These are phyloP conservation scores for Campopleginae sp. DNA, from an alignment of 2,888 invertebrate genomes.

Conservation along the genomic window DNA sequence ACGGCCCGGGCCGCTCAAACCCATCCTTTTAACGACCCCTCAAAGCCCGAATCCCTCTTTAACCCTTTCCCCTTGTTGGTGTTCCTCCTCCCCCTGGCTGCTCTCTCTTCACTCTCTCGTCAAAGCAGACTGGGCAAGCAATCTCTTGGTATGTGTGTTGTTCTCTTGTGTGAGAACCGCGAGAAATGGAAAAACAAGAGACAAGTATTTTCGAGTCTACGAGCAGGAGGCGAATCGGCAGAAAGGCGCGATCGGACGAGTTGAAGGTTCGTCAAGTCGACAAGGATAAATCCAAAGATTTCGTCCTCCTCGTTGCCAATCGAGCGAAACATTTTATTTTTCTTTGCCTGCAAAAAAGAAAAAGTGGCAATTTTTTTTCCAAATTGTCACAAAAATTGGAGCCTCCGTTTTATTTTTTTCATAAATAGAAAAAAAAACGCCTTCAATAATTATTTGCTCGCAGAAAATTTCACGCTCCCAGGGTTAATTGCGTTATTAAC, in stretches of 20 bases:
- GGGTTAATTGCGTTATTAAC: constrained; percentile 22
- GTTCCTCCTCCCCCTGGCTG: constrained; percentile 1
- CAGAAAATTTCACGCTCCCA: background rate
- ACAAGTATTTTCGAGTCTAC: constrained; percentile 26
- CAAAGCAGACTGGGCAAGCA: constrained; percentile 33
- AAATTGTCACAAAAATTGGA: background rate
- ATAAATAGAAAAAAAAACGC: background rate
- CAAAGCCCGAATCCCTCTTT: constrained; percentile 76
- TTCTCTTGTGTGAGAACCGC: constrained; percentile 60
- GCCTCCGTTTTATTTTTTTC: background rate
- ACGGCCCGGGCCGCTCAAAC: constrained; percentile 83
- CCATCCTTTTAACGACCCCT: constrained; percentile 83
- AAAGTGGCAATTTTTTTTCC: background rate
- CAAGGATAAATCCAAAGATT: constrained; percentile 34
- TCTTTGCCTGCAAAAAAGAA: too few species aligned
- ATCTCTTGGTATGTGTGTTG: background rate
- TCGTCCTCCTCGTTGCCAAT: background rate
- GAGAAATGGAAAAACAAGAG: constrained; percentile 59
- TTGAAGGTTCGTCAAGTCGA: constrained; percentile 36
- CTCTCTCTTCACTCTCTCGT: constrained; percentile 29
- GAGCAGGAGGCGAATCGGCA: constrained; percentile 47
- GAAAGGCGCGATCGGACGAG: constrained; percentile 22
- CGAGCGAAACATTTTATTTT: background rate
- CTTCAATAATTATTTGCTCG: background rate
- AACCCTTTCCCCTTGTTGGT: constrained; percentile 56